These are phyloP conservation scores for Notolepis coatsorum DNA, from an alignment of 2,797 vertebrate species.

Conservation along the genomic window DNA sequence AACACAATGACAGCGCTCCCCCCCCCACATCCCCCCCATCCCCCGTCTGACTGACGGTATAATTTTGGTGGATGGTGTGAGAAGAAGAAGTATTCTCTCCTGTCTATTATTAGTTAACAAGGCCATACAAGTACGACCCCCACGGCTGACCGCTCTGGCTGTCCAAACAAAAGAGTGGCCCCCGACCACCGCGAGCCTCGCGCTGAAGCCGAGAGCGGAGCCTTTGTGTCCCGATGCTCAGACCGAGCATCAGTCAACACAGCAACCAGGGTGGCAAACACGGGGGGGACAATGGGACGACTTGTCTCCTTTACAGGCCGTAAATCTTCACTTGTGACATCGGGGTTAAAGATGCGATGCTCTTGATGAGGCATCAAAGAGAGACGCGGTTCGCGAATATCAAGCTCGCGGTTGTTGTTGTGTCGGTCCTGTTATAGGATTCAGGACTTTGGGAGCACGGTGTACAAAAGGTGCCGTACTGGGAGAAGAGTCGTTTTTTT, in stretches of 20 bases:
- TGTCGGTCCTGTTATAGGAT: no score
- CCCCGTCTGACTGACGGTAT: background rate
- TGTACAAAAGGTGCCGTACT: background rate
- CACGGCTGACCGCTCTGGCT: background rate
- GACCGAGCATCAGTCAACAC: background rate
- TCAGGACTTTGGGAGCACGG: no score
- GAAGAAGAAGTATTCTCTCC: no score
- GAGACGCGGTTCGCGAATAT: no score
- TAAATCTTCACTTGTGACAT: background rate
- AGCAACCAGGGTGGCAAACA: background rate
- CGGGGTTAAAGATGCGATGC: background rate
- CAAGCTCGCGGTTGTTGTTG: no score
- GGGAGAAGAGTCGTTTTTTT: no score
- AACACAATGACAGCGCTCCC: no score
- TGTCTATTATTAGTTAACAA: background rate
- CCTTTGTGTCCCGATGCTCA: background rate
- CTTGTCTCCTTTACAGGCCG: background rate
- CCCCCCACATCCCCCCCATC: background rate
- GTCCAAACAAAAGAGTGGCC: conserved; percentile 3
- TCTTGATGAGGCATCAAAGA: background rate
- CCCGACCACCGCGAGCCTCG: background rate
- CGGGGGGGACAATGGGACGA: background rate
- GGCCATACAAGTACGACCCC: background rate
- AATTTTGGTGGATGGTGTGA: background rate
- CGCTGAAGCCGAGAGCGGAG: background rate